phyloP scores from a whole-genome alignment of 2,113 vertebrate genomes.

The Solea solea region DNA sequence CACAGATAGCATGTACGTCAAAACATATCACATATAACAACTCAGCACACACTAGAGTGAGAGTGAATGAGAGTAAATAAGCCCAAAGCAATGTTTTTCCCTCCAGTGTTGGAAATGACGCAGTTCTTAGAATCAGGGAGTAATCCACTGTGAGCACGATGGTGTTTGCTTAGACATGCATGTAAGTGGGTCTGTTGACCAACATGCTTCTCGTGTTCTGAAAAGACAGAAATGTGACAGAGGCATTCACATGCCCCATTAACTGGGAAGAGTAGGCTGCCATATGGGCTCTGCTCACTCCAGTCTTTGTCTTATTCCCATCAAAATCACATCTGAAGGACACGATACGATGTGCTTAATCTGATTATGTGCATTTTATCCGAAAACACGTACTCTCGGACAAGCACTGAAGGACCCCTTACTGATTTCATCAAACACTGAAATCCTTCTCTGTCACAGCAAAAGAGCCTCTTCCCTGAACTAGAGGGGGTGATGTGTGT shows the following conservation, averaged over 20 bases:
- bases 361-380: constrained; percentile 10
- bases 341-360: neutral
- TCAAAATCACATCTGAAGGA: constrained; percentile 19
- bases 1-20: no score
- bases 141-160: constrained; percentile 5
- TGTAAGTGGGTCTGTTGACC: constrained; percentile 42
- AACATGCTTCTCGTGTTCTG: constrained; percentile 28
- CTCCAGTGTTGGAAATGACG: neutral
- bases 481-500: constrained; percentile 53
- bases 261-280: constrained; percentile 24
- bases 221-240: constrained; percentile 35
- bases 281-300: constrained; percentile 8
- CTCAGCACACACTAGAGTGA: neutral
- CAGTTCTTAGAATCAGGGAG: constrained; percentile 4
- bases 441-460: constrained; percentile 60
- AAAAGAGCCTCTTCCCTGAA: constrained; percentile 50
- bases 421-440: constrained; percentile 53
- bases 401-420: constrained; percentile 24
- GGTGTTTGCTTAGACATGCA: constrained; percentile 33
- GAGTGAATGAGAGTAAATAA: neutral
- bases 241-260: constrained; percentile 47
- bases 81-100: constrained; percentile 1
- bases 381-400: constrained; percentile 50
- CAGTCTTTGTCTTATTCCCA: constrained; percentile 24
- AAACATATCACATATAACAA: neutral